Percentiles rank a stretch among this genome's conserved stretches.
These are phyloP conservation scores for Cyanistes caeruleus DNA, from an alignment of 2,113 vertebrate species.

Conservation along the genomic window DNA sequence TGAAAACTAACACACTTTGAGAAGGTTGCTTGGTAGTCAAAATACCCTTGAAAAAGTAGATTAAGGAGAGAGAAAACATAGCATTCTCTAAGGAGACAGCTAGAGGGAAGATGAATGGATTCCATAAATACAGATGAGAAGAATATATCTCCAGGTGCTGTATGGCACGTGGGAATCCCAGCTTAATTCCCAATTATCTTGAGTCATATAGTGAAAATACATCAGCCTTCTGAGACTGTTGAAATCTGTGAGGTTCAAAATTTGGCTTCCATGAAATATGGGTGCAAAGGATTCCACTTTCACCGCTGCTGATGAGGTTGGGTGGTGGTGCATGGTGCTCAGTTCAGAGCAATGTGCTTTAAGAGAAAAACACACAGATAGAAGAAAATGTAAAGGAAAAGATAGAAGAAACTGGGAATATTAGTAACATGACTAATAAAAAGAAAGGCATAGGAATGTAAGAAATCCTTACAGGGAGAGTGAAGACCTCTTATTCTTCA, in stretches of 20 bases:
- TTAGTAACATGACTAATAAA: not conserved
- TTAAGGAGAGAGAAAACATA: not conserved
- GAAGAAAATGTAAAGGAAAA: not conserved
- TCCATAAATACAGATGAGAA: not conserved
- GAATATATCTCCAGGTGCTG: not conserved
- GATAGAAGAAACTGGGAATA: not conserved
- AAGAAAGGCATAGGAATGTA: not conserved
- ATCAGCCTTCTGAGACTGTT: not conserved
- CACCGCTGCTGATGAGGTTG: not conserved
- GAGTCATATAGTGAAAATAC: not conserved
- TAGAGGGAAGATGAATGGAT: not conserved
- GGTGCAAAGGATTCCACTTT: not conserved
- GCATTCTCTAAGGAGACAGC: not conserved
- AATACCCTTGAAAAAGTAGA: not conserved
- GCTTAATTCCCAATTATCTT: not conserved
- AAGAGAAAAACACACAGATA: not conserved
- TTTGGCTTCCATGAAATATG: not conserved
- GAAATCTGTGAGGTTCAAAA: not conserved
- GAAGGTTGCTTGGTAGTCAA: not conserved
- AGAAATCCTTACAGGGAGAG: not conserved
- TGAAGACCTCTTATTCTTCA: not conserved
- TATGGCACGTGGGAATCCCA: not conserved
- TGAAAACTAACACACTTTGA: not conserved
- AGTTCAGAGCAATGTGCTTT: not conserved
- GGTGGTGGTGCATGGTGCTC: not conserved